Percentiles rank a stretch among this genome's conserved stretches.
These are phyloP conservation scores for Scarus forsteni DNA, from an alignment of 2,797 vertebrate species.

Conservation along the genomic window DNA sequence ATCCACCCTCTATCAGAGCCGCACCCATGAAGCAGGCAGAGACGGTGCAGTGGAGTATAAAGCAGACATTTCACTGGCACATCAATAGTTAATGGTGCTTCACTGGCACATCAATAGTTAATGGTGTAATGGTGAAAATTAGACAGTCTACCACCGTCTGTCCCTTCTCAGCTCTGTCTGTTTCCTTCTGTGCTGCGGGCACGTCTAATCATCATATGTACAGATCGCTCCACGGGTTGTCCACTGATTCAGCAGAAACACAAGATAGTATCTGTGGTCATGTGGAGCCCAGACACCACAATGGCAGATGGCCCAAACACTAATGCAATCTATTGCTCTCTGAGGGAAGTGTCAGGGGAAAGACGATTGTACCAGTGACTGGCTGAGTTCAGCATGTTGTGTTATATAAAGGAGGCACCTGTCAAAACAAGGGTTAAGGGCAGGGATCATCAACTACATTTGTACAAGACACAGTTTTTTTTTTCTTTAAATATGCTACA, in stretches of 20 bases:
- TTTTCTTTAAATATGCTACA: no score
- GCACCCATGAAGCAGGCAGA: slow-evolving; percentile 32
- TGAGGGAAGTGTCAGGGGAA: slow-evolving; percentile 22
- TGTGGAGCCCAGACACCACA: slow-evolving; percentile 42
- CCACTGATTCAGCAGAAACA: slow-evolving; percentile 67
- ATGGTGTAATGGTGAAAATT: slow-evolving; percentile 19
- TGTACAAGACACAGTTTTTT: no score
- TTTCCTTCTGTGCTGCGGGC: slow-evolving; percentile 15
- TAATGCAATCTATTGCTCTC: slow-evolving; percentile 51
- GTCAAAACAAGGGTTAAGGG: neutral
- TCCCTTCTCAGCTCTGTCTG: slow-evolving; percentile 7
- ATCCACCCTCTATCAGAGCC: slow-evolving; percentile 15
- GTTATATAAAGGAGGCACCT: neutral
- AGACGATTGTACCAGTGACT: slow-evolving; percentile 1
- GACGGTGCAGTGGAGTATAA: slow-evolving; percentile 31
- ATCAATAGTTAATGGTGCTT: slow-evolving; percentile 69
- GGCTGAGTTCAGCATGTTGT: slow-evolving; percentile 7
- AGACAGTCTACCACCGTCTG: slow-evolving; percentile 4
- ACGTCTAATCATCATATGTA: slow-evolving; percentile 37
- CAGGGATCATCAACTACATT: no score
- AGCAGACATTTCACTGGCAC: slow-evolving; percentile 14
- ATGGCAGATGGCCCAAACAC: slow-evolving; percentile 51
- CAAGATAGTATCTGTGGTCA: slow-evolving; percentile 44
- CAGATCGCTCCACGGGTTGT: slow-evolving; percentile 27
- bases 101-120: slow-evolving; percentile 38